Base-by-base conservation (phyloP, 2,888 invertebrate species). In the Aleiodes testaceus region DNA sequence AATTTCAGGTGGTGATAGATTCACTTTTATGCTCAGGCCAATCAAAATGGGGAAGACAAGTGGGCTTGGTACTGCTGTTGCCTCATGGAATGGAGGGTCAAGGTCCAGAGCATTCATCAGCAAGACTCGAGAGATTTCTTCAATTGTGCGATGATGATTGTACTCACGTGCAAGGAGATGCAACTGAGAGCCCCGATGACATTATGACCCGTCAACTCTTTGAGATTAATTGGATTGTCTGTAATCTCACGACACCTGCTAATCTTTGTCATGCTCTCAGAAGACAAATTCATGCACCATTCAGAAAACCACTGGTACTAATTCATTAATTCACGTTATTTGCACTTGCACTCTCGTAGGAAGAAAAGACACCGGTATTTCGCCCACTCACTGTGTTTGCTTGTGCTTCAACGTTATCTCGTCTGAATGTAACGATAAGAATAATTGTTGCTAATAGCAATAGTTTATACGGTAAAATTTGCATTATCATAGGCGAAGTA, bases 1-100 rank as follows among this genome's bases (percentile, higher is more conserved):
- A 47, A 16, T 26, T 68, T 36, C 89, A 91, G 85, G 90, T 92
- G 5, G 89, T 94, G 83, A 89, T 93, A 77, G 91, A 93, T 82
- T 90, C 91, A 22, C 90, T 91, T 81, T 88, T 93, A 50, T 84
- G 88, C 26, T 91, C 91, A 75, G 95, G 93, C 0, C 93, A 96
- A 88, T 90, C 92, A 80, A 96, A 96, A 88, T 95, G 95, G 95
- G 91, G 93, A 42, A 89, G 93, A 74, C 95, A 95, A 88, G 92
- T 92, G 52, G 95, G 94, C 11, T 82, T 97, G 36, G 94, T 95
- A 0, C 87, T 95, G 79, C 90, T 95, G 30, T 87, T 96, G 73
- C 96, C 96, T 0, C 96, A 96, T 82, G 96, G 96, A 4, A 91
- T 94, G 85, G 95, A 95, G 81, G 95, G 94, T 55, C 90, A 93